Base-by-base conservation (phyloP, 1,140 invertebrate species). In the Chrysoperla carnea region DNA sequence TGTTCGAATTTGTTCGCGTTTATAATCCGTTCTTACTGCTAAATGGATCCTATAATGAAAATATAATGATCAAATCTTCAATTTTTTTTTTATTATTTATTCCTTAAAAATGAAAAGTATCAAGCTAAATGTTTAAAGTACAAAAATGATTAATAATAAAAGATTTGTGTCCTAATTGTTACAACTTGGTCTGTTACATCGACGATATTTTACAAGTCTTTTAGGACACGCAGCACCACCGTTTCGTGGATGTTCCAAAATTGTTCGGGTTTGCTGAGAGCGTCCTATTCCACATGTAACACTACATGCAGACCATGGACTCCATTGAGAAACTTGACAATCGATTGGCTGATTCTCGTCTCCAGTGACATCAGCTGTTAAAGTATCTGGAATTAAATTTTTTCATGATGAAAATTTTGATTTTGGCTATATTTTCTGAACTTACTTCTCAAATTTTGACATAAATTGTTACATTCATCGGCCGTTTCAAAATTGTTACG, bases 401-500 rank as follows among this genome's bases (percentile, higher is more conserved):
- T 42, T 28, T 29, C 43, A 15, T 45, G 40, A 46, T 29, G 8
- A 12, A 8, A 23, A 8, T 38, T 8, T 15, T 17, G 35, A 6
- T 13, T 9, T 37, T 11, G 27, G 12, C 8, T 39, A 6, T 6
- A 11, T 33, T 4, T 13, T 27, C 47, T 43, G 13, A 36, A 14
- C 54, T 52, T 46, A 69, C 69, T 68, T 44, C 68, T 65, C 14
- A 78, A 62, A 14, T 71, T 59, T 6, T 61, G 57, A 49, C 87
- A 92, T n/a, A 75, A 74, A 45, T 69, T 68, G 36, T 69, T 69
- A 55, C 88, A 92, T 51, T 91, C 84, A 28, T 78, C 68, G 33
- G 73, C 68, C 2, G 74, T 79, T 41, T 80, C 63, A 64, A 91
- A 93, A 63, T 90, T 91, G 59, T 93, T 93, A 51, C 72, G 70